These are phyloP conservation scores for Syrrhaptes paradoxus DNA, from an alignment of 2,113 vertebrate species.

Conservation along the genomic window DNA sequence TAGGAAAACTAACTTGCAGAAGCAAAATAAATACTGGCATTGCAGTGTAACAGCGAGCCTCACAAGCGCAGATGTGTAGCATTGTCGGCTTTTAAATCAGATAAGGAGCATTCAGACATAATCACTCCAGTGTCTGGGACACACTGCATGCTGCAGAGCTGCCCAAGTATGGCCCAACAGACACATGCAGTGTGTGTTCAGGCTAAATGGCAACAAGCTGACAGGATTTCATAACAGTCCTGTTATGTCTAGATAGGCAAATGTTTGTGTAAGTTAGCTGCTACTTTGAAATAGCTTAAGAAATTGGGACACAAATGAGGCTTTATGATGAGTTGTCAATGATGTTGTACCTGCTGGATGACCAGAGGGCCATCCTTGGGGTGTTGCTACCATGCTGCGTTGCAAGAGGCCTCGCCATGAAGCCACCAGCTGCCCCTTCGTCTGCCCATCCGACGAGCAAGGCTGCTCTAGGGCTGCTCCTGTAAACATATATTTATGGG, in stretches of 20 bases:
- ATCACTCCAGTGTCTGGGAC: conserved; percentile 32
- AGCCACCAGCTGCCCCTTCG: rapidly evolving
- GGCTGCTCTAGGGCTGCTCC: not conserved
- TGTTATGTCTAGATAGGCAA: conserved; percentile 38
- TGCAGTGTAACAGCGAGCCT: not conserved
- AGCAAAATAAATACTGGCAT: conserved; percentile 54
- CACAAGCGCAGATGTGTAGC: not conserved
- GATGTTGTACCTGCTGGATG: not conserved
- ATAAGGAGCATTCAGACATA: conserved; percentile 35
- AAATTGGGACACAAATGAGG: not conserved
- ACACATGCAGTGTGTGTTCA: not conserved
- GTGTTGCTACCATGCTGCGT: rapidly evolving
- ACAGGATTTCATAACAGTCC: not conserved
- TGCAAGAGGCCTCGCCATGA: too few species aligned
- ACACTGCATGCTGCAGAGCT: not conserved
- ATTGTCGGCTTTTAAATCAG: conserved; percentile 40
- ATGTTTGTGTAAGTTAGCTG: conserved; percentile 29
- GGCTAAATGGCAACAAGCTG: not conserved
- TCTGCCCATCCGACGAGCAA: rapidly evolving
- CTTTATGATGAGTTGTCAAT: conserved; percentile 9
- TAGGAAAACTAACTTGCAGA: conserved; percentile 46
- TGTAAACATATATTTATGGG: not conserved
- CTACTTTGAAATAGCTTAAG: conserved; percentile 21
- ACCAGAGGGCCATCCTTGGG: not conserved
- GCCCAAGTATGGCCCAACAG: conserved; percentile 33